Percentiles rank a stretch among this genome's conserved stretches.
phyloP scores from a whole-genome alignment of 2,888 invertebrate genomes.

The Phrixothrix hirtus region DNA sequence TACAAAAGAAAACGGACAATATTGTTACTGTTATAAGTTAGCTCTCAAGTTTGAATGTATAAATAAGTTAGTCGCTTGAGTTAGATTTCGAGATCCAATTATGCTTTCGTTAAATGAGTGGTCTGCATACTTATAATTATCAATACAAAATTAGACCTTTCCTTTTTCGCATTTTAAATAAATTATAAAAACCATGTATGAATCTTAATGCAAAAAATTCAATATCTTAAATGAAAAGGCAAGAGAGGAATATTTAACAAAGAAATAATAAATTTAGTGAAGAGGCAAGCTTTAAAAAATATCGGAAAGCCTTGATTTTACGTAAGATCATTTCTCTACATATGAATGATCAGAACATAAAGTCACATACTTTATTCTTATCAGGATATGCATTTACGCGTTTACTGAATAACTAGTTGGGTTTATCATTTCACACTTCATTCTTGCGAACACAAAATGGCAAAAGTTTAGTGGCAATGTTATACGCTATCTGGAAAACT shows the following conservation, averaged over 20 bases:
- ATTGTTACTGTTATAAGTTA: no score
- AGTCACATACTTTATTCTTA: constrained; percentile 15
- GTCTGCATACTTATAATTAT: no score
- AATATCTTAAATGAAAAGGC: background rate
- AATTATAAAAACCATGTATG: background rate
- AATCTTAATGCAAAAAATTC: background rate
- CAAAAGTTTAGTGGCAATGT: constrained; percentile 46
- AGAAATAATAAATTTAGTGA: no score
- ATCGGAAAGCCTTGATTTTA: background rate
- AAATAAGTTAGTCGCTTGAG: no score
- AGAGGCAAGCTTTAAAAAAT: background rate
- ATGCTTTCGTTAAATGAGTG: no score
- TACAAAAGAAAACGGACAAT: no score
- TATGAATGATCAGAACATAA: constrained; percentile 14
- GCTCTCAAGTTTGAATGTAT: no score
- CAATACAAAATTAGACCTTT: background rate
- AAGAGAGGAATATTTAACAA: no score
- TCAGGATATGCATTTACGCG: constrained; percentile 17
- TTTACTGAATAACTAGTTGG: constrained; percentile 47
- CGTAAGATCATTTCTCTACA: background rate
- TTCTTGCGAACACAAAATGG: constrained; percentile 52
- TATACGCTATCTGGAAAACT: constrained; percentile 38
- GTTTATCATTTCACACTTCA: constrained; percentile 54
- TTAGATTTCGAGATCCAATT: no score
- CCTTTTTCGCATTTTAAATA: background rate